Evolutionary conservation across 2,888 invertebrate species (phyloP).

Genomic region (Drosophila kuntzei): DNA sequence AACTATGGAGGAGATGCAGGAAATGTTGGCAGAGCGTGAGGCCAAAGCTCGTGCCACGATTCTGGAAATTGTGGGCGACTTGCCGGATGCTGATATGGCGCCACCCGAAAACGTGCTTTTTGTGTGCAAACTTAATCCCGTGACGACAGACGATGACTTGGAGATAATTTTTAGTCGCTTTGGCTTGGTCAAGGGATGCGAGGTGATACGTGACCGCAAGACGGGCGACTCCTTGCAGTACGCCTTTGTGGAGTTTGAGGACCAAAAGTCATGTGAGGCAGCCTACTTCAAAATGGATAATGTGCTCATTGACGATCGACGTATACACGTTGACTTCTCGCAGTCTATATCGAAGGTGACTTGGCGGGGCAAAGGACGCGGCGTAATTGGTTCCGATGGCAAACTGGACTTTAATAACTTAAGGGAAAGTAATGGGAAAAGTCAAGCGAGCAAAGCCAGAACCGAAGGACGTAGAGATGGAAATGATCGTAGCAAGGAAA

Average conservation of each 20-base stretch:
- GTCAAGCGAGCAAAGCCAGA: slow-evolving; percentile 14
- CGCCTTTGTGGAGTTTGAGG: slow-evolving; percentile 98
- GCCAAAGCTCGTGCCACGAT: slow-evolving; percentile 98
- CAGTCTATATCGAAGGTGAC: slow-evolving; percentile 98
- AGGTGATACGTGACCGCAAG: slow-evolving; percentile 97
- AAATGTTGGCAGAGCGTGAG: slow-evolving; percentile 95
- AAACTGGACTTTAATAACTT: slow-evolving; percentile 82
- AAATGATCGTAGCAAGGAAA: slow-evolving; percentile 11
- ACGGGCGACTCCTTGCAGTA: slow-evolving; percentile 98
- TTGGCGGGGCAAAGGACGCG: slow-evolving; percentile 95
- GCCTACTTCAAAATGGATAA: slow-evolving; percentile 99
- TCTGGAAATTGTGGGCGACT: slow-evolving; percentile 98
- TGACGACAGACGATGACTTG: slow-evolving; percentile 98
- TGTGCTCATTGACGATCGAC: slow-evolving; percentile 98
- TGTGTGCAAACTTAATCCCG: slow-evolving; percentile 99
- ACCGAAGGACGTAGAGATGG: neutral
- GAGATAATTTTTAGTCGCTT: slow-evolving; percentile 99
- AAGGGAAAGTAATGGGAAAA: slow-evolving; percentile 34
- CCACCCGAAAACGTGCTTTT: slow-evolving; percentile 99
- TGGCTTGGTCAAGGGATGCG: slow-evolving; percentile 96
- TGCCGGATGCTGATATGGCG: slow-evolving; percentile 98
- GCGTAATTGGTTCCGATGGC: slow-evolving; percentile 86
- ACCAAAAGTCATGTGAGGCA: slow-evolving; percentile 96
- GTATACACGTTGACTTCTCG: slow-evolving; percentile 99
- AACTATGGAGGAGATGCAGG: slow-evolving; percentile 93